Evolutionary conservation across 2,888 invertebrate species (phyloP), one percentile per base, ranked within the genome.

Genomic region (Amiota minor): DNA sequence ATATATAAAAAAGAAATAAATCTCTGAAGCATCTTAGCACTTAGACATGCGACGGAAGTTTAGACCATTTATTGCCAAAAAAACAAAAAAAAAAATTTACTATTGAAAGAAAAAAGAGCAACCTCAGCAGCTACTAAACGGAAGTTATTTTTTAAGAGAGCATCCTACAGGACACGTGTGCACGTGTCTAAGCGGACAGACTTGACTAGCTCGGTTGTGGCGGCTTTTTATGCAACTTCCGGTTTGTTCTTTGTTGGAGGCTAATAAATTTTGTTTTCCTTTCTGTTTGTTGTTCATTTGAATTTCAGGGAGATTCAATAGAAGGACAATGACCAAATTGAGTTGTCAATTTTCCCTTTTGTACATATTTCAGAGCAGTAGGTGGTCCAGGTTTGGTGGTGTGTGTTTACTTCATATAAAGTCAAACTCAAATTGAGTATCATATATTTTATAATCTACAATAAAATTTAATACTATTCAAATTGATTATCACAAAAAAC

Each of bases 271-370:
- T 62, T 62, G 16, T 62, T 62, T 59, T 50, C n/a, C 53, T 35
- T 35, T 35, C 35, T 35, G 35, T 35, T 35, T 16, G n/a, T n/a
- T 53, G 53, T 2, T 16, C n/a, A 16, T 53, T 53, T 53, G 14
- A 53, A 53, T n/a, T 12, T 8, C 1, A 16, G 53, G 53, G 9
- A 6, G 16, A 16, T 16, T 14, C 53, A n/a, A 16, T 16, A 3
- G 14, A 16, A 16, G 12, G n/a, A 14, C 9, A 14, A 53, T 16
- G n/a, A n/a, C 70, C 59, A 80, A 84, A 47, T 61, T 62, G 71
- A 50, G 23, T 49, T 72, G 71, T 67, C 20, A 53, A 53, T 53
- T 14, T n/a, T 12, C 53, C 12, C 9, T 16, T 50, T 50, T 49
- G 9, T 49, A 49, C 49, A 4, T 50, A 50, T 2, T 50, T 50